These are phyloP conservation scores for Ophion ellenae DNA, from an alignment of 2,888 invertebrate genomes.

Conservation along the genomic window DNA sequence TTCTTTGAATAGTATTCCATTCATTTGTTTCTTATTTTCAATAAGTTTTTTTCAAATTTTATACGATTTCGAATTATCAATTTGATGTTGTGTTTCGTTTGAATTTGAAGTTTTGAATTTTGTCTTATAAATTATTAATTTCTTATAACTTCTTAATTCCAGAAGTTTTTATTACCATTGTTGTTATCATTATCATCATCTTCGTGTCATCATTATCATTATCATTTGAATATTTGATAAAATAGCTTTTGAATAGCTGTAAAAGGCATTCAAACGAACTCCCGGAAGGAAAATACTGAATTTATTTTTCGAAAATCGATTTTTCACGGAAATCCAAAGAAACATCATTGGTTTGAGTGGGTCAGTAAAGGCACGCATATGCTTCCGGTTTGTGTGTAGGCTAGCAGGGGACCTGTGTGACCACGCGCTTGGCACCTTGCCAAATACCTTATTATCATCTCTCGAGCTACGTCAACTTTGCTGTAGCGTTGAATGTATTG, in stretches of 20 bases:
- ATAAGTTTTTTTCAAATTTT: too few relatives aligned
- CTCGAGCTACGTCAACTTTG: conserved; percentile 53
- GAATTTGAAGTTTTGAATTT: not conserved
- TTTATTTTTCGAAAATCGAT: not conserved
- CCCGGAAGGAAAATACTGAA: too few relatives aligned
- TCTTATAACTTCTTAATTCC: not conserved
- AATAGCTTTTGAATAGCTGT: not conserved
- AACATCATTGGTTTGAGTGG: not conserved
- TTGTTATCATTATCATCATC: not conserved
- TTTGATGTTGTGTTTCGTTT: too few relatives aligned
- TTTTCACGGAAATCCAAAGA: not conserved
- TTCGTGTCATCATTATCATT: not conserved
- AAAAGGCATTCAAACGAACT: not conserved
- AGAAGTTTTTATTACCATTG: not conserved
- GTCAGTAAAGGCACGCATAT: not conserved
- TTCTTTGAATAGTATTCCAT: not conserved
- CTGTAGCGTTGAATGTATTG: conserved; percentile 22
- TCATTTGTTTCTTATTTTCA: too few relatives aligned
- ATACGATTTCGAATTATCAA: too few relatives aligned
- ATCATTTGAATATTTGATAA: not conserved
- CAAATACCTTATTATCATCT: conserved; percentile 58
- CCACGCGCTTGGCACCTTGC: conserved; percentile 53
- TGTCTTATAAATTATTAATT: too few relatives aligned
- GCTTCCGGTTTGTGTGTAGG: conserved; percentile 21
- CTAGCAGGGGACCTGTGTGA: conserved; percentile 18